A percentile compares a stretch with the other conserved stretches of the same genome.
These are phyloP conservation scores for Seira sanloemensis DNA, from an alignment of 2,888 invertebrate species.

Conservation along the genomic window DNA sequence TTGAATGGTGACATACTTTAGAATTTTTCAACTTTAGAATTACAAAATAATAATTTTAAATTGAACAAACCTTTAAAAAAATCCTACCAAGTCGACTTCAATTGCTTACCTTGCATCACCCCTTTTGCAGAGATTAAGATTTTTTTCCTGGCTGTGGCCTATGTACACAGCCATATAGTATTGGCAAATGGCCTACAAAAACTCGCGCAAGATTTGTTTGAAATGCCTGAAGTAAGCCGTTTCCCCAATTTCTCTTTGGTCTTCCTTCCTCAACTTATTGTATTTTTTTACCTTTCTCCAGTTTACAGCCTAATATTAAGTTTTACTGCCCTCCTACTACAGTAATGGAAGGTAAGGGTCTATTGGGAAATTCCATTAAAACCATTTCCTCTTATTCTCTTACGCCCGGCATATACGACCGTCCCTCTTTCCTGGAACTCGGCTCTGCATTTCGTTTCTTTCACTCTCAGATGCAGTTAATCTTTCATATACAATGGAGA, in stretches of 20 bases:
- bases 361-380: constrained; percentile 61
- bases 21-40: no score
- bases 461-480: constrained; percentile 25
- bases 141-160: not conserved
- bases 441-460: constrained; percentile 40
- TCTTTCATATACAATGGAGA: constrained; percentile 29
- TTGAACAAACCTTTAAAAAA: no score
- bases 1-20: no score
- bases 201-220: not conserved
- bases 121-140: no score
- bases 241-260: not conserved
- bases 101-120: no score
- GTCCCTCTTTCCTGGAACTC: constrained; percentile 35
- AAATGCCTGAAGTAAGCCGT: not conserved
- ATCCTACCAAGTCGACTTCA: no score
- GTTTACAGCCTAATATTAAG: not conserved
- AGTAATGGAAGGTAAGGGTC: constrained; percentile 24
- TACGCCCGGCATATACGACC: no score
- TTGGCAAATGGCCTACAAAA: not conserved
- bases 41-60: no score
- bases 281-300: not conserved
- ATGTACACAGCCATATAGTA: not conserved
- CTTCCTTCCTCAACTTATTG: no score
- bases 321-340: not conserved
- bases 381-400: constrained; percentile 36